Percentiles rank a stretch among this genome's conserved stretches.
These are phyloP conservation scores for Odontothrips loti DNA, from an alignment of 2,888 invertebrate species.

Conservation along the genomic window DNA sequence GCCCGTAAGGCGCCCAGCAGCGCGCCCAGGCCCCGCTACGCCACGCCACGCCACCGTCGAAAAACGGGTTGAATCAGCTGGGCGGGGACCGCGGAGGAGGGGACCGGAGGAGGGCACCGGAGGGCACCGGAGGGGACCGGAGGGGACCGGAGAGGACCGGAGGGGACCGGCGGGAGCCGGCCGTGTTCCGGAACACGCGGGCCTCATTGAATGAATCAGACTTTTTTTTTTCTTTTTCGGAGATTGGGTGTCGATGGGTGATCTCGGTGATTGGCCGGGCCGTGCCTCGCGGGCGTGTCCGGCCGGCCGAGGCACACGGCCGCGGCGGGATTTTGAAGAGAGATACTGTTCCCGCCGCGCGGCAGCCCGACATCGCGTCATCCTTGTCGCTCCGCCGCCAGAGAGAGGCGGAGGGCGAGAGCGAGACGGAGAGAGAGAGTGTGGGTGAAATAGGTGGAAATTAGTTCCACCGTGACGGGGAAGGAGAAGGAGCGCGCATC, in stretches of 20 bases:
- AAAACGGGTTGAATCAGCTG: constrained; percentile 18
- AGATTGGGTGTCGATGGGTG: neutral
- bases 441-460: too few species aligned
- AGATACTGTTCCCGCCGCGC: neutral
- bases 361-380: too few species aligned
- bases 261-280: neutral
- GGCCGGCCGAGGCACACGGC: neutral
- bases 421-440: too few species aligned
- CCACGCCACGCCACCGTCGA: neutral
- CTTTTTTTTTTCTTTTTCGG: neutral
- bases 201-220: constrained; percentile 18
- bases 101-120: neutral
- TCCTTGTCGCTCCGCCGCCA: too few species aligned
- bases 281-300: neutral
- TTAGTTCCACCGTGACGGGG: too few species aligned
- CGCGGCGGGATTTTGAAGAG: neutral
- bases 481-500: too few species aligned
- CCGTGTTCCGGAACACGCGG: constrained; percentile 1
- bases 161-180: neutral
- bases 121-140: neutral
- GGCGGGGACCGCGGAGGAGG: neutral
- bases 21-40: neutral
- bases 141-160: too few species aligned
- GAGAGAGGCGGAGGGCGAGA: too few species aligned
- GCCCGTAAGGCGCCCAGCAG: too few species aligned